Base-by-base conservation (phyloP, 2,113 vertebrate species). In the Recurvirostra avosetta region DNA sequence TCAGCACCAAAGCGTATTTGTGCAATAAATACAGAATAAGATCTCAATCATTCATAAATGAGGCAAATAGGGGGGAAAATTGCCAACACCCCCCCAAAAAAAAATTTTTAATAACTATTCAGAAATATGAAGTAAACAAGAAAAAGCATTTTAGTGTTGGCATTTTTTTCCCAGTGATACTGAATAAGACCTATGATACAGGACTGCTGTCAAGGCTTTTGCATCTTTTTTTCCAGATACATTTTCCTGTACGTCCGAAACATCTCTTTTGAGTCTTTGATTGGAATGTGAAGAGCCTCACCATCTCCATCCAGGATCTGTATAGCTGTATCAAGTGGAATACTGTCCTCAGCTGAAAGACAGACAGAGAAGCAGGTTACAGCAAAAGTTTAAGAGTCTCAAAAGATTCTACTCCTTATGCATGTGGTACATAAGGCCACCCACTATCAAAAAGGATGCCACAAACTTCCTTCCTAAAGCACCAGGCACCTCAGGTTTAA, bases 221-320 rank as follows among this genome's bases (percentile, higher is more conserved):
- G 93, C 97, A 97, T 86, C 67, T 96, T 96, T 98, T 98, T 98
- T 83, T 98, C 97, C 79, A 98, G 88, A 94, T 98, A 98, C 86
- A 98, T 95, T 94, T 98, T 97, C 83, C 88, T 98, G 91, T 97
- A 98, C 72, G 97, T 97, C 70, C 97, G 91, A 97, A 98, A 98
- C 66, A 98, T 95, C 22, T 93, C 56, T 77, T 97, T 97, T 62
- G 98, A 98, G 72, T 97, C 98, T 91, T 97, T 98, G 41, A 68
- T 22, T 76, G 95, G 81, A 52, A 82, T 82, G 40, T 96, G 96
- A 70, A 91, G 79, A 59, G 56, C 77, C 68, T 97, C 94, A 26
- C 68, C 97, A 83, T 76, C 81, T 91, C 97, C 97, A 76, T 97
- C 97, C 74, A 97, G 70, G 40, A 93, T 94, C 96, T 97, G 93